Conservation (phyloP, 2,113 vertebrate species). For the Oreotrochilus melanogaster region DNA sequence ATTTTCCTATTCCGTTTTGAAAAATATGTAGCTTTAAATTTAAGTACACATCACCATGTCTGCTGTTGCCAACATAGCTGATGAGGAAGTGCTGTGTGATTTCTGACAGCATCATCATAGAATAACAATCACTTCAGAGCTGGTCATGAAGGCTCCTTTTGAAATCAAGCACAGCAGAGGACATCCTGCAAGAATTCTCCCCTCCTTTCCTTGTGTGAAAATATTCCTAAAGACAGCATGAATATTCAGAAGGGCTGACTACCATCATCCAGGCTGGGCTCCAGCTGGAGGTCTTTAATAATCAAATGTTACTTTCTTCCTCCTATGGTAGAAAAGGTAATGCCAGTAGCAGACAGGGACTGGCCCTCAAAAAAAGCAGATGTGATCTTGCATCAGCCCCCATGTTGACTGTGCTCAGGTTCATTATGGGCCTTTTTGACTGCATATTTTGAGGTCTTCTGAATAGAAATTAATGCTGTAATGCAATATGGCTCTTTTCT, state of each 20-base stretch:
- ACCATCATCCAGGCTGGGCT: not conserved
- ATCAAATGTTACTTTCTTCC: not conserved
- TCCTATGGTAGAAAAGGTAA: not conserved
- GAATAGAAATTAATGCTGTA: not conserved
- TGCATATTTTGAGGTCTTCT: not conserved
- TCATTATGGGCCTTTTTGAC: not conserved
- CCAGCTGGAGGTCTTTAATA: not conserved
- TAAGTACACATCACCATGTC: not conserved
- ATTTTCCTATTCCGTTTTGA: not conserved
- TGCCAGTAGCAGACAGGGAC: not conserved
- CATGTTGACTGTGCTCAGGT: not conserved
- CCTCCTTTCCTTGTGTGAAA: not conserved
- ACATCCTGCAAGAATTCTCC: not conserved
- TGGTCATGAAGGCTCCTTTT: not conserved
- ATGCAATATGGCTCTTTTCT: not conserved
- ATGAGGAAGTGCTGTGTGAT: conserved; percentile 6
- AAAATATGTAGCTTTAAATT: not conserved
- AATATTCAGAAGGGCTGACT: not conserved
- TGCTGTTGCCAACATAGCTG: not conserved
- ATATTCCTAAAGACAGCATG: not conserved
- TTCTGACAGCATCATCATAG: not conserved
- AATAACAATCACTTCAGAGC: not conserved
- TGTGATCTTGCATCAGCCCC: not conserved
- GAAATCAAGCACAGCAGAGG: conserved; percentile 7
- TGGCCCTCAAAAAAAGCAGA: not conserved